A percentile compares a stretch with the other conserved stretches of the same genome.
Conservation (phyloP, 1,140 invertebrate species). For the Drosophila pandora region DNA sequence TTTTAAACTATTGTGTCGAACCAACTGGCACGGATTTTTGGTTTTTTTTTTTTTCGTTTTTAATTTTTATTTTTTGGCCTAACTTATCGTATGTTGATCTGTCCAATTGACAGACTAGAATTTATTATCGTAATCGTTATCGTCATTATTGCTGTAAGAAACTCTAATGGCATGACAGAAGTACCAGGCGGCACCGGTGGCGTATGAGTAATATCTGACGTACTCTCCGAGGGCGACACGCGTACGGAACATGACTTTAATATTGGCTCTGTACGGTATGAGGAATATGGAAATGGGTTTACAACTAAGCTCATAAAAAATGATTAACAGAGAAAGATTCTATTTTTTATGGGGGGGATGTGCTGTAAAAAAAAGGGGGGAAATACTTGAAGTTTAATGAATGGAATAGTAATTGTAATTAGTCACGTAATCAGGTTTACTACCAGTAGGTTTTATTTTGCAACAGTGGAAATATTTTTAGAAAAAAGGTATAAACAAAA, state of each 20-base stretch:
- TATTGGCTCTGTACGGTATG: background rate
- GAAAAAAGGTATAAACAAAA: background rate
- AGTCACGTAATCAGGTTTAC: background rate
- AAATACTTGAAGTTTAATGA: background rate
- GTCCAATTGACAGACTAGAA: constrained; percentile 20
- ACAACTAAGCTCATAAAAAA: background rate
- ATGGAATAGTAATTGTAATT: background rate
- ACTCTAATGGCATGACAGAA: constrained; percentile 25
- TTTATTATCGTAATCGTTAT: background rate
- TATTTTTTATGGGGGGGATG: background rate
- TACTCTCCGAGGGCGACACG: constrained; percentile 14
- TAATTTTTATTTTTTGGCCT: constrained; percentile 3
- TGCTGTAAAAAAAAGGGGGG: background rate
- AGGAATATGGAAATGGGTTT: background rate
- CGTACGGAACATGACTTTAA: constrained; percentile 12
- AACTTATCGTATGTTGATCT: constrained; percentile 38
- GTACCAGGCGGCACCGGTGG: constrained; percentile 29
- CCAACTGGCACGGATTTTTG: constrained; percentile 12
- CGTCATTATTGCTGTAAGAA: constrained; percentile 20
- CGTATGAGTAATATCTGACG: constrained; percentile 71
- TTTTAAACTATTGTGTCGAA: constrained; percentile 63
- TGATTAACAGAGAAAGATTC: background rate
- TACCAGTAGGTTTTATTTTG: background rate
- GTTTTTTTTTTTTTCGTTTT: background rate
- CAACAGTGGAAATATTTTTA: background rate